Conservation (phyloP, 2,113 vertebrate genomes). For the Cathartes aura region DNA sequence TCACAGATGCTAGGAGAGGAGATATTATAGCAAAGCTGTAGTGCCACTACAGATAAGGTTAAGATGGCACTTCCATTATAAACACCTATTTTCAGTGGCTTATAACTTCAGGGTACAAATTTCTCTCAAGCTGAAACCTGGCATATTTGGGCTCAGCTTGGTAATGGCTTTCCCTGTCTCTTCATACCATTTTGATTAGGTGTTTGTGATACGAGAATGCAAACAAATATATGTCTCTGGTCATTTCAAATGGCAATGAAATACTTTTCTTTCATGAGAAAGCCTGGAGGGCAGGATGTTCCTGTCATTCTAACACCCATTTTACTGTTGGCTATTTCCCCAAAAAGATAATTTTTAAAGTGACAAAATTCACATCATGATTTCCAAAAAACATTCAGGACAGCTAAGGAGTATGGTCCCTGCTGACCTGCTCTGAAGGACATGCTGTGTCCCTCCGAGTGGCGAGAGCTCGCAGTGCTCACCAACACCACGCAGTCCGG, state of each 20-base stretch:
- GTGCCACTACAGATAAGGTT: constrained; percentile 49
- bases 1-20: constrained; percentile 49
- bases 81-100: constrained; percentile 33
- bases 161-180: constrained; percentile 21
- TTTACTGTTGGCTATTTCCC: neutral
- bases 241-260: neutral
- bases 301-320: neutral
- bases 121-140: constrained; percentile 10
- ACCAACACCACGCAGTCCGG: rapidly evolving
- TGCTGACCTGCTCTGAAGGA: neutral
- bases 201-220: neutral
- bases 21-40: constrained; percentile 39
- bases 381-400: neutral
- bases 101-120: constrained; percentile 38
- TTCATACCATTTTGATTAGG: constrained; percentile 14
- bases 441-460: neutral
- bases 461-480: rapidly evolving
- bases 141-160: constrained; percentile 19
- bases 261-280: neutral
- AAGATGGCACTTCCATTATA: constrained; percentile 44
- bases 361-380: neutral
- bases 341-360: neutral
- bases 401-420: neutral
- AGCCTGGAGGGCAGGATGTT: neutral
- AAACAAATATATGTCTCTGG: neutral